Conservation (phyloP, 2,797 vertebrate genomes). For the Chelmon rostratus region DNA sequence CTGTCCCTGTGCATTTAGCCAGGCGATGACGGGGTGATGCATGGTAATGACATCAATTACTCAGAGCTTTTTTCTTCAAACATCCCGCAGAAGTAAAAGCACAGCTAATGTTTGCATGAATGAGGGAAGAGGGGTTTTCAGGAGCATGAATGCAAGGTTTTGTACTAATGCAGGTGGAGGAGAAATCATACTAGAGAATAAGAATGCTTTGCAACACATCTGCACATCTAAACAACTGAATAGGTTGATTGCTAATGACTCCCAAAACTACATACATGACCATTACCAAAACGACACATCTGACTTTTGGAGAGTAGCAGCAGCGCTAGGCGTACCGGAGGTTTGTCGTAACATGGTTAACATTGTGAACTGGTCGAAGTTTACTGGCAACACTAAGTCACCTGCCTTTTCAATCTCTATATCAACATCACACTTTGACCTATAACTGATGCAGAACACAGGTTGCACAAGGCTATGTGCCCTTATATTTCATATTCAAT, state of each 20-base stretch:
- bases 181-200: neutral
- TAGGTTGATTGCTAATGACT: too few species aligned
- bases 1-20: conserved; percentile 59
- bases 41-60: conserved; percentile 75
- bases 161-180: conserved; percentile 16
- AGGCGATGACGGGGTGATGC: conserved; percentile 69
- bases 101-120: conserved; percentile 59
- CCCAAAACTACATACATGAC: too few species aligned
- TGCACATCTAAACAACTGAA: too few species aligned
- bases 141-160: conserved; percentile 39
- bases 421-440: neutral
- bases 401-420: too few species aligned
- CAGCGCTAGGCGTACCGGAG: too few species aligned
- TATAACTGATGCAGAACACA: neutral
- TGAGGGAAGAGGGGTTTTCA: conserved; percentile 44
- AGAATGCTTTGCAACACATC: neutral
- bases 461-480: neutral
- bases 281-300: too few species aligned
- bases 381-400: too few species aligned
- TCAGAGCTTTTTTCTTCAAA: conserved; percentile 47
- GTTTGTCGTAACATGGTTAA: too few species aligned
- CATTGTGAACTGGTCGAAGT: too few species aligned
- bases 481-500: neutral
- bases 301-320: too few species aligned
- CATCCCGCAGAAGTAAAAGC: conserved; percentile 45